Conservation (phyloP, 2,797 vertebrate genomes). For the Acanthopagrus latus region DNA sequence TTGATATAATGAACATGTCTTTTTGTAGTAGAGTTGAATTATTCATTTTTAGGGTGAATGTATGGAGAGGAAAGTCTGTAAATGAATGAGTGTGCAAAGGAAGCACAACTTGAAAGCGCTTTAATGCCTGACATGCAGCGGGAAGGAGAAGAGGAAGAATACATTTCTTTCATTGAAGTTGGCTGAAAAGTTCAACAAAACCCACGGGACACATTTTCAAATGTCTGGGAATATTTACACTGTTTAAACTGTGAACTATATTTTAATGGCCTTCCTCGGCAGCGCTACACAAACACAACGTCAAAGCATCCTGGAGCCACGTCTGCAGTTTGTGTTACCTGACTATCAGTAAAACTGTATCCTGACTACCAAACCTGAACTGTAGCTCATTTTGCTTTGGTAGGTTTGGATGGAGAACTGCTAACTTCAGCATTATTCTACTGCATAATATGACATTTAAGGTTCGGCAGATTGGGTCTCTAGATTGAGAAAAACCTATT, state of each 20-base stretch:
- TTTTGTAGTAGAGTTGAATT: conserved; percentile 52
- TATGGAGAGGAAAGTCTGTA: conserved; percentile 33
- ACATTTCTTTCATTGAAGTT: conserved; percentile 63
- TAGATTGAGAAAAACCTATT: background rate
- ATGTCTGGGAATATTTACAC: conserved; percentile 76
- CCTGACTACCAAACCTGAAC: conserved; percentile 29
- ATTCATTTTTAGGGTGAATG: conserved; percentile 47
- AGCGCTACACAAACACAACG: conserved; percentile 41
- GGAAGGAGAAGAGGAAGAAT: conserved; percentile 56
- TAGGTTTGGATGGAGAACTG: conserved; percentile 14
- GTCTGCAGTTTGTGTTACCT: conserved; percentile 26
- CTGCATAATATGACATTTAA: background rate
- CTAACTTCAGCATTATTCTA: conserved; percentile 18
- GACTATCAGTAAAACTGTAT: conserved; percentile 26
- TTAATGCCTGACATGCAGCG: conserved; percentile 61
- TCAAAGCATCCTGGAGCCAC: conserved; percentile 32
- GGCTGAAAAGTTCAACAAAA: conserved; percentile 69
- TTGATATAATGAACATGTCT: conserved; percentile 42
- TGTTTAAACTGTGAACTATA: conserved; percentile 68
- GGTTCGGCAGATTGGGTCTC: background rate
- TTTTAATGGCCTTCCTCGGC: conserved; percentile 69
- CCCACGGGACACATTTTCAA: conserved; percentile 72
- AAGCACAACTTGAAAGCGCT: conserved; percentile 51
- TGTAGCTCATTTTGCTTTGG: conserved; percentile 5
- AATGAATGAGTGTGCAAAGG: conserved; percentile 38